Base-by-base conservation (phyloP, 1,140 invertebrate species). In the Bicyclus anynana region DNA sequence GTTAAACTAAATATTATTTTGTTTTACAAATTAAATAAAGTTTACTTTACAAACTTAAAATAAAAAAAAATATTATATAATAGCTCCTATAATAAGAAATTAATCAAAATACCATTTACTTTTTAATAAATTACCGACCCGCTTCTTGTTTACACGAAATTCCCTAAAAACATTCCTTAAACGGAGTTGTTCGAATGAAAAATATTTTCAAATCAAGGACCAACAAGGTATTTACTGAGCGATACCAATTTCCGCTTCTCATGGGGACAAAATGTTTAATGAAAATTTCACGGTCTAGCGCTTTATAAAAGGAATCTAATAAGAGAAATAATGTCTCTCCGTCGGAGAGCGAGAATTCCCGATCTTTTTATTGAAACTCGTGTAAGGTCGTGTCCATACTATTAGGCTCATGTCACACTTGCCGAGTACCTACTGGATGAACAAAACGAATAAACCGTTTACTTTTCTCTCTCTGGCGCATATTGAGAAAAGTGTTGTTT, bases 351-450 rank as follows among this genome's bases (percentile, higher is more conserved):
- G 29, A 37, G 13, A 51, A 49, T 51, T 51, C 49, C 33, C 5
- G 10, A 37, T 35, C 20, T 38, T 51, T 35, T 21, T 37, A 51
- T 49, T 49, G 47, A 49, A 49, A 27, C 16, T 10, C 26, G 47
- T 49, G 33, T 51, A 23, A 46, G 33, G 40, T 23, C 33, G 37
- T 40, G 37, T 51, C 16, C 48, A 26, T 27, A 35, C 47, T 33
- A n/a, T 33, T 13, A 33, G 10, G 16, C n/a, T 49, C 18, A n/a
- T 1, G 12, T 6, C 47, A 33, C 33, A 49, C 33, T 7, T 27
- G 13, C 27, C 3, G 26, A 0, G 5, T 5, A 7, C 26, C 26
- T 1, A 27, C 1, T 9, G 4, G n/a, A n/a, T n/a, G n/a, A n/a
- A n/a, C n/a, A n/a, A n/a, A n/a, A n/a, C n/a, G n/a, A n/a, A n/a